Conservation (phyloP, 1,140 invertebrate species). For the Cherax destructor region DNA sequence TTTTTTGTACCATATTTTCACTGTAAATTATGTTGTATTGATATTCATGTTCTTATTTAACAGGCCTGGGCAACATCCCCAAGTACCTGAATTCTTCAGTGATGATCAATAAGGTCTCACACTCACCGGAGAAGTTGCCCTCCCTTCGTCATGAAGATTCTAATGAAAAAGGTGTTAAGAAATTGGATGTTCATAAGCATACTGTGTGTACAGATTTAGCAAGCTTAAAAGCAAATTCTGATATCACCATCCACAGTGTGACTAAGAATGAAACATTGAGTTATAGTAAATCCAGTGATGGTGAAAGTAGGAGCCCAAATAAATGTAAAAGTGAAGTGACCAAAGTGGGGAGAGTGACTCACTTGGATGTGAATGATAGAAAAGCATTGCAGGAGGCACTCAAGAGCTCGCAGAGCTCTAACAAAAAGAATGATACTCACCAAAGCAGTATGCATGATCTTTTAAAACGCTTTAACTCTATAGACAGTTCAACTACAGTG, state of each 20-base stretch:
- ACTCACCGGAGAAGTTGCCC: slow-evolving; percentile 65
- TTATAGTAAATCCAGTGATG: slow-evolving; percentile 39
- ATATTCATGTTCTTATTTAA: background rate
- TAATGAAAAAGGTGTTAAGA: slow-evolving; percentile 55
- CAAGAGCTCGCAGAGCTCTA: slow-evolving; percentile 70
- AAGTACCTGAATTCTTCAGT: slow-evolving; percentile 72
- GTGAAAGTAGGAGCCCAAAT: slow-evolving; percentile 29
- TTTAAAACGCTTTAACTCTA: slow-evolving; percentile 67
- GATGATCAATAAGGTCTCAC: slow-evolving; percentile 71
- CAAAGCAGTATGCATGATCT: slow-evolving; percentile 61
- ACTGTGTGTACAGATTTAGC: slow-evolving; percentile 62
- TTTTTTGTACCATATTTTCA: too few species aligned
- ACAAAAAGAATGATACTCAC: slow-evolving; percentile 64
- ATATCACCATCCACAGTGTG: slow-evolving; percentile 72
- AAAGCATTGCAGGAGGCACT: slow-evolving; percentile 71
- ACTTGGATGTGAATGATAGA: slow-evolving; percentile 70
- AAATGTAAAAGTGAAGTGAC: slow-evolving; percentile 50
- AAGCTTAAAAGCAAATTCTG: slow-evolving; percentile 70
- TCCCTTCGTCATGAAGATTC: slow-evolving; percentile 55
- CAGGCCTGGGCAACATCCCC: slow-evolving; percentile 70
- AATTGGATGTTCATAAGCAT: slow-evolving; percentile 51
- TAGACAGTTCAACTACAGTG: slow-evolving; percentile 70
- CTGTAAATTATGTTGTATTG: too few species aligned
- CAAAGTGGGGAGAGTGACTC: slow-evolving; percentile 68
- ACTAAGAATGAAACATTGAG: slow-evolving; percentile 70